A percentile compares a stretch with the other conserved stretches of the same genome.
Evolutionary conservation across 23 tunicate genomes (phyloP).

Genomic region (Ascidia mentula): DNA sequence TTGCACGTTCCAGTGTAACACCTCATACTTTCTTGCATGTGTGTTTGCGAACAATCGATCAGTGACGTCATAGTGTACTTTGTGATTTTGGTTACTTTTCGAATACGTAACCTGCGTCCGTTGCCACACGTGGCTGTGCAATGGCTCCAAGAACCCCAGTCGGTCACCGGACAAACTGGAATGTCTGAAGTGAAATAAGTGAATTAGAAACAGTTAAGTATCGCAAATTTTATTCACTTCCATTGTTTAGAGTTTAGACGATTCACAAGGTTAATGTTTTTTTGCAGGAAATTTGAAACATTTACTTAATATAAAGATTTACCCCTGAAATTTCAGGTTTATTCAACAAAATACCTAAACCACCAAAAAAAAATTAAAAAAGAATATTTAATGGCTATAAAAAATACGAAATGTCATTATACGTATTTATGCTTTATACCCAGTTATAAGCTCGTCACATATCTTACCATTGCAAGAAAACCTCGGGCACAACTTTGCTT

Average conservation of each 20-base stretch:
- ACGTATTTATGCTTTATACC: neutral
- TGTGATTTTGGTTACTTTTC: conserved; percentile 59
- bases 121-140: conserved; percentile 90
- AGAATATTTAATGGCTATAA: no score
- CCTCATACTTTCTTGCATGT: conserved; percentile 76
- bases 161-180: conserved; percentile 83
- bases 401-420: no score
- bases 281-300: no score
- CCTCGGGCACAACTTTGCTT: conserved; percentile 74
- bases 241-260: no score
- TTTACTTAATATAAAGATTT: no score
- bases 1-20: conserved; percentile 79
- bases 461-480: conserved; percentile 75
- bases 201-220: no score
- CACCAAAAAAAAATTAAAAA: no score
- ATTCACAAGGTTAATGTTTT: no score
- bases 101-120: conserved; percentile 70
- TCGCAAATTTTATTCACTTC: no score
- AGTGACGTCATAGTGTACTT: conserved; percentile 88
- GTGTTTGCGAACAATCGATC: conserved; percentile 82
- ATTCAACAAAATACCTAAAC: no score
- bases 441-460: neutral
- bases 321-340: no score
- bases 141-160: conserved; percentile 81
- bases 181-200: conserved; percentile 43